Evolutionary conservation across 2,797 vertebrate species (phyloP), one percentile per base, ranked within the genome.

Genomic region (Pseudopleuronectes americanus): DNA sequence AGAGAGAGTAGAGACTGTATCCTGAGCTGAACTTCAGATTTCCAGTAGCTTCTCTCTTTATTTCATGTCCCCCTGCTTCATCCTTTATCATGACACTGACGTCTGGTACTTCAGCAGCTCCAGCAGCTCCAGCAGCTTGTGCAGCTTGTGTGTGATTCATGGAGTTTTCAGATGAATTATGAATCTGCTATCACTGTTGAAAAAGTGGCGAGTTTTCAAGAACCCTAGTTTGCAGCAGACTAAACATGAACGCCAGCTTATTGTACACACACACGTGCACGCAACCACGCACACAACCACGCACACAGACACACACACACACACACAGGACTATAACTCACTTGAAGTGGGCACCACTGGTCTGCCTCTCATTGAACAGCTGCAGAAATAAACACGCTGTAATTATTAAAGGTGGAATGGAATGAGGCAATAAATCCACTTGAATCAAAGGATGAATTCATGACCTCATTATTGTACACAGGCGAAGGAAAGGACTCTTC

Each of bases 201-300:
- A 52, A 66, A 67, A 43, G 23, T n/a, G 6, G n/a, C 68, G 56
- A 48, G 49, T 84, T 78, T 79, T 77, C 52, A 74, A 75, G 71
- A 76, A 74, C 80, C 56, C 70, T 55, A 68, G 64, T 56, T 83
- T 55, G 58, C 28, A 17, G 82, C 85, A 91, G 86, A 90, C 90
- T 90, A 90, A 88, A 91, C 89, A 90, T 55, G 77, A 57, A 59
- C 57, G 12, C 36, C 36, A 38, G 36, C 10, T 38, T 13, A 7
- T 38, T 68, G 76, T 64, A 62, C 60, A 41, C 36, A 24, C 71
- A 66, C 68, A 24, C 26, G 26, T 26, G 26, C 26, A 26, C 26
- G 5, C 26, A 6, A 4, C 0, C 71, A 66, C 67, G 65, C 58
- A 62, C n/a, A 57, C 8, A 53, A 8, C 2, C 31, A 24, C 71